A percentile compares a stretch with the other conserved stretches of the same genome.
phyloP scores from a whole-genome alignment of 2,888 invertebrate species.

The Siphlonurus alternatus region DNA sequence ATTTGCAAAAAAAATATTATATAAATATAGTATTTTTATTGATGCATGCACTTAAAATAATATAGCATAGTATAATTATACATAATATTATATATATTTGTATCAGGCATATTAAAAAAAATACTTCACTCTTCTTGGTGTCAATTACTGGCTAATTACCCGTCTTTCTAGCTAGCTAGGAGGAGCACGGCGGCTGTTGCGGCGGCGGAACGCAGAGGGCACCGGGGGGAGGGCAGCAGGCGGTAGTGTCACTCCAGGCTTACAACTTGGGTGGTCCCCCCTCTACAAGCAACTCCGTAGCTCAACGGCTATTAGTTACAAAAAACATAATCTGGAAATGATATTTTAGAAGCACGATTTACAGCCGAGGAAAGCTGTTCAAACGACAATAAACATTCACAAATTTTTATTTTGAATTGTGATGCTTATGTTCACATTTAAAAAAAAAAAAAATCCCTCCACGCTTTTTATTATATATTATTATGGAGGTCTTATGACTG shows the following conservation, averaged over 20 bases:
- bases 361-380: neutral
- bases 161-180: neutral
- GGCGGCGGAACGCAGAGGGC: neutral
- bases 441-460: no score
- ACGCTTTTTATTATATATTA: no score
- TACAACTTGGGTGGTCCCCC: constrained; percentile 1
- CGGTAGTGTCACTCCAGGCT: neutral
- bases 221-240: neutral
- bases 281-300: neutral
- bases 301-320: constrained; percentile 3
- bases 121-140: neutral
- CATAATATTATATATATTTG: neutral
- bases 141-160: constrained; percentile 2
- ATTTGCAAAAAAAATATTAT: no score
- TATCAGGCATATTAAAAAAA: neutral
- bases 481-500: no score
- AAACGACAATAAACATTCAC: neutral
- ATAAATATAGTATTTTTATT: no score
- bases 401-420: neutral
- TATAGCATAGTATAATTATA: neutral
- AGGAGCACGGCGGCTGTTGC: neutral
- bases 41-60: no score
- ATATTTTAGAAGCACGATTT: constrained; percentile 3
- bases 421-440: no score
- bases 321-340: constrained; percentile 1